phyloP scores from a whole-genome alignment of 2,888 invertebrate species.

The Leptinotarsa juncta region DNA sequence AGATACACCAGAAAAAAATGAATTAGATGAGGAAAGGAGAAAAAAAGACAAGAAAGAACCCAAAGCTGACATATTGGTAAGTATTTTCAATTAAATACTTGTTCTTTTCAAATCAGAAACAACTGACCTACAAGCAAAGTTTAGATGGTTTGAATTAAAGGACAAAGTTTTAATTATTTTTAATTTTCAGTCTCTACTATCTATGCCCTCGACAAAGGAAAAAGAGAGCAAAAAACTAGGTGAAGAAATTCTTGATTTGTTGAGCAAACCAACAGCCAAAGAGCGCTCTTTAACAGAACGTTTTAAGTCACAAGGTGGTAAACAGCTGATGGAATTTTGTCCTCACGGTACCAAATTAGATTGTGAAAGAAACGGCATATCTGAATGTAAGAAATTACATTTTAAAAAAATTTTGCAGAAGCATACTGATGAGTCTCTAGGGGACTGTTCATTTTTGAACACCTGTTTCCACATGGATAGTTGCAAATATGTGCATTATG shows the following conservation, averaged over 20 bases:
- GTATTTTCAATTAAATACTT: constrained; percentile 25
- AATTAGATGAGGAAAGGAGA: constrained; percentile 70
- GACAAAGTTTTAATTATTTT: background rate
- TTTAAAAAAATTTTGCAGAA: constrained; percentile 96
- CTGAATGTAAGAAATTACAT: constrained; percentile 88
- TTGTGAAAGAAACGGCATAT: constrained; percentile 73
- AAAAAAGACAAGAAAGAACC: constrained; percentile 70
- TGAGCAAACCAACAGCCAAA: constrained; percentile 96
- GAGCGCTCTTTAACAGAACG: constrained; percentile 95
- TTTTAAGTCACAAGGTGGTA: constrained; percentile 95
- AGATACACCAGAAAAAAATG: constrained; percentile 59
- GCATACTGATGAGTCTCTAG: constrained; percentile 80
- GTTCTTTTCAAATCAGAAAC: background rate
- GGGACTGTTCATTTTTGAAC: constrained; percentile 97
- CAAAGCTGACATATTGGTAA: constrained; percentile 77
- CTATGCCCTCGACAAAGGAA: constrained; percentile 95
- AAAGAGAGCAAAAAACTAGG: constrained; percentile 95
- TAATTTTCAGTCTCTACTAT: constrained; percentile 78
- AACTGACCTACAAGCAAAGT: no score
- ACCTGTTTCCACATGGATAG: constrained; percentile 99
- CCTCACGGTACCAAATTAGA: constrained; percentile 94
- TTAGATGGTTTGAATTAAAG: background rate
- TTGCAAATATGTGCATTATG: constrained; percentile 98
- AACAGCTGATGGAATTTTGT: constrained; percentile 95
- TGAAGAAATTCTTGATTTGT: constrained; percentile 92